Evolutionary conservation across 2,113 vertebrate species (phyloP).

Genomic region (Hirundichthys speculiger): DNA sequence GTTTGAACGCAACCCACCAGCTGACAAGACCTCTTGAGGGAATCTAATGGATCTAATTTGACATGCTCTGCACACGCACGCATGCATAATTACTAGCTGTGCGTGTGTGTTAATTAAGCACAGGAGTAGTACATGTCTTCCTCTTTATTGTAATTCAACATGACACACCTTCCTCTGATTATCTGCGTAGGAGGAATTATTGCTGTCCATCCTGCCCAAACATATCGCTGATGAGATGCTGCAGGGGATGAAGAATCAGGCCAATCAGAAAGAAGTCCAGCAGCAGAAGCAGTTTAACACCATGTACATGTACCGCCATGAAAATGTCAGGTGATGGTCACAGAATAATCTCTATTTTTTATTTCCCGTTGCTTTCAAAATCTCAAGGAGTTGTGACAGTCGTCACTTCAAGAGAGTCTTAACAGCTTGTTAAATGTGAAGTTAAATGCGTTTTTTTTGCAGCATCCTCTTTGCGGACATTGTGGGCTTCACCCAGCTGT

Average conservation of each 20-base stretch:
- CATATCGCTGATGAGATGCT: constrained; percentile 98
- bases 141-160: too few relatives aligned
- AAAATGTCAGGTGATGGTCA: constrained; percentile 91
- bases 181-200: constrained; percentile 86
- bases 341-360: neutral
- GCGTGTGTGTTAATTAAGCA: too few relatives aligned
- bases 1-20: too few relatives aligned
- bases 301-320: constrained; percentile 99
- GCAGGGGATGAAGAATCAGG: constrained; percentile 94
- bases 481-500: constrained; percentile 95
- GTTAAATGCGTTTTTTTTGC: constrained; percentile 29
- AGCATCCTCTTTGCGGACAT: constrained; percentile 98
- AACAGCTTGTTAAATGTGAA: neutral
- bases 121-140: too few relatives aligned
- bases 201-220: constrained; percentile 95
- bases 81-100: too few relatives aligned
- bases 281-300: constrained; percentile 99
- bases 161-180: neutral
- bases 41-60: neutral
- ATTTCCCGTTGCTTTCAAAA: neutral
- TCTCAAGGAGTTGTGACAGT: too few relatives aligned
- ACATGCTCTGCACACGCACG: too few relatives aligned
- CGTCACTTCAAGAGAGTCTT: too few relatives aligned
- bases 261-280: constrained; percentile 89
- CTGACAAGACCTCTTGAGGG: constrained; percentile 39